phyloP scores from a whole-genome alignment of 2,888 invertebrate genomes.

The Cheilosia variabilis region DNA sequence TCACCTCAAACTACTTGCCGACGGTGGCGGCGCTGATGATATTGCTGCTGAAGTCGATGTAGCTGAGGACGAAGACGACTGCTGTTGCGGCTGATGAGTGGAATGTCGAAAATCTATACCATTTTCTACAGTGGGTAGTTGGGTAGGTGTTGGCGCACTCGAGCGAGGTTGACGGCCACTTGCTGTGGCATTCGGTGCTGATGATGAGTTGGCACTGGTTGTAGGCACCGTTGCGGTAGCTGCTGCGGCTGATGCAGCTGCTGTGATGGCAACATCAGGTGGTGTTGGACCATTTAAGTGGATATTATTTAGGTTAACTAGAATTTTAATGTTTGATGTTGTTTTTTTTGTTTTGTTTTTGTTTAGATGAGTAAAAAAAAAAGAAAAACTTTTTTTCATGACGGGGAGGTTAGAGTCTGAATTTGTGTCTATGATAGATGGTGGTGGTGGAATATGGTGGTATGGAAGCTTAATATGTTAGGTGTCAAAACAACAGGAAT shows the following conservation, averaged over 20 bases:
- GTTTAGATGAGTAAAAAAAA: slow-evolving; percentile 10
- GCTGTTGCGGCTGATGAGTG: slow-evolving; percentile 72
- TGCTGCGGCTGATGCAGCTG: slow-evolving; percentile 69
- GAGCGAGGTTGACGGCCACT: slow-evolving; percentile 58
- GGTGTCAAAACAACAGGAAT: neutral
- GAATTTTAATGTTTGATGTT: slow-evolving; percentile 62
- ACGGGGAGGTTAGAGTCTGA: slow-evolving; percentile 35
- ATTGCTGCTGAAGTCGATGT: slow-evolving; percentile 28
- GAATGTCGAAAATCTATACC: slow-evolving; percentile 80
- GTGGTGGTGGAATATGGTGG: slow-evolving; percentile 23
- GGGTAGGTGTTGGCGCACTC: slow-evolving; percentile 41
- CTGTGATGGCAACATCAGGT: slow-evolving; percentile 62
- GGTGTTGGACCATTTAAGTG: slow-evolving; percentile 78
- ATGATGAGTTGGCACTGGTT: slow-evolving; percentile 56
- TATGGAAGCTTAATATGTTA: slow-evolving; percentile 1
- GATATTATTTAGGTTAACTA: slow-evolving; percentile 76
- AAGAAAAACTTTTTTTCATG: slow-evolving; percentile 18
- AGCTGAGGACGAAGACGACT: slow-evolving; percentile 12
- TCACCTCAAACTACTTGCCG: slow-evolving; percentile 78
- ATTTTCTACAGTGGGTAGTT: slow-evolving; percentile 78
- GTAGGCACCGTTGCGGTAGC: slow-evolving; percentile 65
- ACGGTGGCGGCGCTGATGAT: slow-evolving; percentile 53
- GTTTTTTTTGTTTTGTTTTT: slow-evolving; percentile 44
- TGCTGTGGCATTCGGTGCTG: slow-evolving; percentile 71
- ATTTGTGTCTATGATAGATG: slow-evolving; percentile 54